A percentile compares a stretch with the other conserved stretches of the same genome.
Conservation (phyloP, 2,113 vertebrate genomes). For the Ranitomeya imitator region DNA sequence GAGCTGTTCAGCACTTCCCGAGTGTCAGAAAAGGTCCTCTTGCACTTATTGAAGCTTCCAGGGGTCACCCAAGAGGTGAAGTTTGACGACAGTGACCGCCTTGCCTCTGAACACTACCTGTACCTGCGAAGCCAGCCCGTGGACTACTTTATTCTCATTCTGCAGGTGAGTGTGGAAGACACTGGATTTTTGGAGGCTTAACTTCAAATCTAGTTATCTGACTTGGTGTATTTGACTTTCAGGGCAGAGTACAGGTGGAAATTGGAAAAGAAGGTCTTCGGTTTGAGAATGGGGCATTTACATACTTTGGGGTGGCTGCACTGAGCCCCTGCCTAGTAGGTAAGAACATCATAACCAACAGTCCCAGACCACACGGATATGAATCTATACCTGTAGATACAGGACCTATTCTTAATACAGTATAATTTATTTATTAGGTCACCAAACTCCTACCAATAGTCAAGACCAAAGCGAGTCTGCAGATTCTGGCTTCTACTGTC, state of each 20-base stretch:
- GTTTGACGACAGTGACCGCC: conserved; percentile 80
- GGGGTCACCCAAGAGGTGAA: conserved; percentile 90
- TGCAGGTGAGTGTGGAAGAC: conserved; percentile 75
- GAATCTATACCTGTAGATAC: not conserved
- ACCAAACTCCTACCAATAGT: conserved; percentile 80
- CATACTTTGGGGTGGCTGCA: conserved; percentile 87
- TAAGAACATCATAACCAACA: conserved; percentile 61
- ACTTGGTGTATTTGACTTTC: not conserved
- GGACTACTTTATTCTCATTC: conserved; percentile 89
- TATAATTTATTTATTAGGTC: conserved; percentile 67
- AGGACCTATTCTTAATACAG: no score
- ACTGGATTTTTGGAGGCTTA: not conserved
- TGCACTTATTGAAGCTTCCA: conserved; percentile 87
- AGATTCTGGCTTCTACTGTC: conserved; percentile 81
- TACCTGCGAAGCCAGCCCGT: conserved; percentile 89
- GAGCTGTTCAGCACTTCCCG: conserved; percentile 83
- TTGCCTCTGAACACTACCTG: conserved; percentile 82
- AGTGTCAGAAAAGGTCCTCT: conserved; percentile 84
- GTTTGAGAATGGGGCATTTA: conserved; percentile 92
- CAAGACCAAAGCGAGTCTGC: conserved; percentile 75
- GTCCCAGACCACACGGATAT: not conserved
- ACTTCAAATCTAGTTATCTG: not conserved
- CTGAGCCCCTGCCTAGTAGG: conserved; percentile 83
- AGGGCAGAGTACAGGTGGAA: conserved; percentile 91
- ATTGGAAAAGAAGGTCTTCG: conserved; percentile 90